Percentiles rank a stretch among this genome's conserved stretches.
These are phyloP conservation scores for Chelmon rostratus DNA, from an alignment of 2,797 vertebrate genomes.

Conservation along the genomic window DNA sequence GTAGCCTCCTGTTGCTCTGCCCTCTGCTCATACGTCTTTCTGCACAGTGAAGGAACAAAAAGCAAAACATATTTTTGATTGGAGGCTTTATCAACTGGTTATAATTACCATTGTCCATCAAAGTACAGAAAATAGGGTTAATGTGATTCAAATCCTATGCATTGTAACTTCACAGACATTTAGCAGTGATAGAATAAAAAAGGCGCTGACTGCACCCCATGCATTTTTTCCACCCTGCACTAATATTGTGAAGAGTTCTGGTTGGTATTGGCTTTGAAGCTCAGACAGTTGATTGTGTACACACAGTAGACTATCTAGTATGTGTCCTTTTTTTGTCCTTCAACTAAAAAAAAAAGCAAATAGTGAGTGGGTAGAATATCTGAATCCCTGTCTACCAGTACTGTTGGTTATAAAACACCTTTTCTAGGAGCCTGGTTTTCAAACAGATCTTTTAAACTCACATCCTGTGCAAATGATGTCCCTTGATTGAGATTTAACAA, in stretches of 20 bases:
- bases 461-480: not conserved
- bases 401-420: not conserved
- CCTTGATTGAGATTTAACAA: not conserved
- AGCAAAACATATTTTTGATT: no score
- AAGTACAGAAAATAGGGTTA: no score
- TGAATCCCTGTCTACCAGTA: constrained; percentile 3
- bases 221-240: not conserved
- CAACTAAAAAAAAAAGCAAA: not conserved
- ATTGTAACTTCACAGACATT: no score
- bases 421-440: not conserved
- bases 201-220: no score
- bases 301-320: not conserved
- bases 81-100: no score
- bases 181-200: no score
- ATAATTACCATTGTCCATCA: no score
- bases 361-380: not conserved
- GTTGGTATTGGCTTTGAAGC: not conserved
- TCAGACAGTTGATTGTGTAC: not conserved
- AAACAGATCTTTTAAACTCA: not conserved
- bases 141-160: no score
- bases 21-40: no score
- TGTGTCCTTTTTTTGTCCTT: not conserved
- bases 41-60: no score
- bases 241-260: not conserved
- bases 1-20: no score